Evolutionary conservation across 1,140 invertebrate genomes (phyloP), one percentile per base, ranked within the genome.

Genomic region (Drosophila mojavensis): DNA sequence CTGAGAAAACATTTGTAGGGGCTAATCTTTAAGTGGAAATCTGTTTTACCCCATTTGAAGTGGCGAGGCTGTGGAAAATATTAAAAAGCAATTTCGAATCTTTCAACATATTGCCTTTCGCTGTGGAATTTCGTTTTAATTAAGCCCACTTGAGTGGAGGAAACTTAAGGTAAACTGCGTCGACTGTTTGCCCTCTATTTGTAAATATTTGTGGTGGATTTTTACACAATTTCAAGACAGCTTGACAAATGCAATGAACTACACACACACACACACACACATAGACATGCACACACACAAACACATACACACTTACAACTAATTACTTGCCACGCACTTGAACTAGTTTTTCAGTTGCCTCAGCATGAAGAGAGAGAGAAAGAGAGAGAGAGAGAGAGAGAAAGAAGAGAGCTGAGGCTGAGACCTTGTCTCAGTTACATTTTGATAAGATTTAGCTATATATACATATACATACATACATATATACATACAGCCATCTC

Each of bases 251-350:
- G 63, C 62, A 65, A 28, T 47, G 10, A 58, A 20, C 3, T 6
- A 33, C 30, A 33, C 30, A 33, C 30, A 6, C 5, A 33, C 30
- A 33, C 30, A 6, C 5, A 33, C 5, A 33, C 0, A 33, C 5
- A 45, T 30, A 43, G 47, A 59, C 26, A 54, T 17, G 20, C 53
- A 45, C 51, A 45, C 43, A 58, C 62, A 67, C 43, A 50, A 60
- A 53, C 39, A 53, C 50, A 67, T 20, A 64, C 15, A 33, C 61
- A 48, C 39, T 36, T 61, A 53, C 43, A 65, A 58, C 79, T 89
- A 88, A 88, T 83, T 85, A 85, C 82, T 69, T 78, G 80, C 65
- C 68, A 76, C 74, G 54, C 84, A 89, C 84, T 88, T 85, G 81
- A 81, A 81, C 81, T 81, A 85, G 73, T 81, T 84, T 81, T 80